Evolutionary conservation across 2,797 vertebrate genomes (phyloP).

Genomic region (Platalea minor): DNA sequence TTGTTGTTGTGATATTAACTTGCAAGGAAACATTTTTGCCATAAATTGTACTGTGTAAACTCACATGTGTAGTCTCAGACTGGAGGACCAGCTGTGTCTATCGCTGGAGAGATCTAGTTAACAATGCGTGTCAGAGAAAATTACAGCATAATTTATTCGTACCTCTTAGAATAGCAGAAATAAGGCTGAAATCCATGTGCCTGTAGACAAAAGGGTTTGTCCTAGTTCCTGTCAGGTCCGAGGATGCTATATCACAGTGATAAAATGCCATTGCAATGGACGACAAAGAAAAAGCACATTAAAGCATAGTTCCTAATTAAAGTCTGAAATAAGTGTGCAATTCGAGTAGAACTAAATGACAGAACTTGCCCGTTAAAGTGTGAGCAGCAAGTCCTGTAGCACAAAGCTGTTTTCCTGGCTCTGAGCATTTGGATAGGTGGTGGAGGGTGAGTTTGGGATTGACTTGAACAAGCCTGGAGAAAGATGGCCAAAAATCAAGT

Average conservation of each 20-base stretch:
- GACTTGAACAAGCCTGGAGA: not conserved
- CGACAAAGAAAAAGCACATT: not conserved
- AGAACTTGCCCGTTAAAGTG: not conserved
- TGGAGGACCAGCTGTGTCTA: conserved; percentile 16
- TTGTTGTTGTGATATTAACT: not conserved
- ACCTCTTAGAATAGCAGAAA: conserved; percentile 1
- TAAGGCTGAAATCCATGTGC: not conserved
- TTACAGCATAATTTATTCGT: conserved; percentile 12
- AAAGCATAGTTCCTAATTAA: not conserved
- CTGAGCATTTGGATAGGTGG: not conserved
- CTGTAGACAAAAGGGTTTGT: not conserved
- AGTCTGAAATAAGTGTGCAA: not conserved
- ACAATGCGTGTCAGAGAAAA: not conserved
- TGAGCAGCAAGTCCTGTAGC: not conserved
- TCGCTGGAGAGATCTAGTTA: conserved; percentile 12
- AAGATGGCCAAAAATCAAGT: conserved; percentile 19
- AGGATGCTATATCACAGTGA: not conserved
- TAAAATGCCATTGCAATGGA: not conserved
- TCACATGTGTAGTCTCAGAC: not conserved
- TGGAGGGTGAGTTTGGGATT: not conserved
- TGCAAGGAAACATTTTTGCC: not conserved
- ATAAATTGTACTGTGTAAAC: not conserved
- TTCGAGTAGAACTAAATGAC: not conserved
- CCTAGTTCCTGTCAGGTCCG: not conserved
- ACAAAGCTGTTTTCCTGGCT: not conserved